Evolutionary conservation across 2,797 vertebrate genomes (phyloP), one percentile per base, ranked within the genome.

Genomic region (Catostomus latipinnis): DNA sequence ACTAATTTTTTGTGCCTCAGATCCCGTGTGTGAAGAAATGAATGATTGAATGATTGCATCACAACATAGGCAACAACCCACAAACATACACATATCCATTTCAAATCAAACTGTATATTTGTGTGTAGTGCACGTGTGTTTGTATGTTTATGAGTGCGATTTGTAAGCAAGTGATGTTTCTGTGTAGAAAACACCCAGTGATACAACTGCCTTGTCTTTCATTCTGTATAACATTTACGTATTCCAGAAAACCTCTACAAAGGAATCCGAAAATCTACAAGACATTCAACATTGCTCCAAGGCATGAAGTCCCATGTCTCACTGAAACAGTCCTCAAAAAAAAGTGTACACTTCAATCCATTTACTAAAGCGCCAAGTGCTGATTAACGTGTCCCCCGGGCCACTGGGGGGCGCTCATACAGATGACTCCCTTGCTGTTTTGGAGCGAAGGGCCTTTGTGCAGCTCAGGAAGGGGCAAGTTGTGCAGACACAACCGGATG

Each of bases 401-500:
- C 12, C 56, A 46, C 45, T 8, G 54, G 70, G 6, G 6, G 16
- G 13, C 57, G 2, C 22, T 94, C 82, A 87, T 73, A 87, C 82
- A 0, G 81, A 83, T 1, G 84, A 87, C 22, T 74, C 83, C 22
- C 83, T 74, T 14, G 92, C 90, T 6, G 93, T 93, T 87, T 96
- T 96, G 78, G 95, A 93, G 58, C 91, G 91, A 71, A 91, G 93
- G 1, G 91, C 89, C 84, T 94, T 93, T 50, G 92, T 90, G 75
- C 90, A 91, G 87, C 90, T 94, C 80, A 96, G 86, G 86, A 96
- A 95, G 0, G 93, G 95, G 43, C 94, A 95, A 74, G 93, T 92
- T 73, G 95, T 95, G 34, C 93, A 95, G 22, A 97, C 92, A 82
- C 94, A 96, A 53, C 95, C 94, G 0, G 95, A 90, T 0, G 95